A percentile compares a stretch with the other conserved stretches of the same genome.
phyloP scores from a whole-genome alignment of 2,888 invertebrate genomes.

The Smittia aterrima region DNA sequence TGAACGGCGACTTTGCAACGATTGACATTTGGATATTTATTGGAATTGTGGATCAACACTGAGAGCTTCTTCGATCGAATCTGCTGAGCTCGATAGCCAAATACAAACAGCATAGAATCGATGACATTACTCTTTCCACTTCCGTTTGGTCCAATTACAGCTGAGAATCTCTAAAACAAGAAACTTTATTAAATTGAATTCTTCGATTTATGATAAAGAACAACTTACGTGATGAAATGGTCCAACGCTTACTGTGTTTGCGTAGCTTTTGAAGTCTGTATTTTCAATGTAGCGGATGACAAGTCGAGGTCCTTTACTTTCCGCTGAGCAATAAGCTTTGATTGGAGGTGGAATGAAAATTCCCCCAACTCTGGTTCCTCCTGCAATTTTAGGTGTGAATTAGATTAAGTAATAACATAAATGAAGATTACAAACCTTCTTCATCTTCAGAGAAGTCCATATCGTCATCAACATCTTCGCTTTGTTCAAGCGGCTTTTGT shows the following conservation, averaged over 20 bases:
- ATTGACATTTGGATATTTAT: conserved; percentile 67
- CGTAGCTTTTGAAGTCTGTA: conserved; percentile 96
- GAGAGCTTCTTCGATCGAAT: conserved; percentile 95
- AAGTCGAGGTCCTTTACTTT: conserved; percentile 75
- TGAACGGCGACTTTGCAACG: conserved; percentile 87
- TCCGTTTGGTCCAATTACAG: conserved; percentile 97
- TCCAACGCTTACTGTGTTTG: conserved; percentile 76
- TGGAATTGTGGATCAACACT: conserved; percentile 89
- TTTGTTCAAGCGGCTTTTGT: neutral
- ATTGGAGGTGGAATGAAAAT: conserved; percentile 82
- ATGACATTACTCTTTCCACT: conserved; percentile 99
- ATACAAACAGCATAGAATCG: conserved; percentile 98
- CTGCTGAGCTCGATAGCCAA: conserved; percentile 93
- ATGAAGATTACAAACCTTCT: conserved; percentile 30
- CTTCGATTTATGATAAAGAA: conserved; percentile 22
- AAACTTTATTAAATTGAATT: conserved; percentile 40
- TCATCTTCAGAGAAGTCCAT: conserved; percentile 30
- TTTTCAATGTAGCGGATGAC: conserved; percentile 90
- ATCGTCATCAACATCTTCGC: neutral
- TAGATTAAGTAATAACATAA: too few relatives aligned
- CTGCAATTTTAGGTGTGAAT: conserved; percentile 48
- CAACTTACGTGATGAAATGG: conserved; percentile 90
- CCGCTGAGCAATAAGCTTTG: conserved; percentile 67
- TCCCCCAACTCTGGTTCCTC: conserved; percentile 71
- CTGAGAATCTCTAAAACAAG: conserved; percentile 79